These are phyloP conservation scores for Chesias legatella DNA, from an alignment of 2,888 invertebrate genomes.

Conservation along the genomic window DNA sequence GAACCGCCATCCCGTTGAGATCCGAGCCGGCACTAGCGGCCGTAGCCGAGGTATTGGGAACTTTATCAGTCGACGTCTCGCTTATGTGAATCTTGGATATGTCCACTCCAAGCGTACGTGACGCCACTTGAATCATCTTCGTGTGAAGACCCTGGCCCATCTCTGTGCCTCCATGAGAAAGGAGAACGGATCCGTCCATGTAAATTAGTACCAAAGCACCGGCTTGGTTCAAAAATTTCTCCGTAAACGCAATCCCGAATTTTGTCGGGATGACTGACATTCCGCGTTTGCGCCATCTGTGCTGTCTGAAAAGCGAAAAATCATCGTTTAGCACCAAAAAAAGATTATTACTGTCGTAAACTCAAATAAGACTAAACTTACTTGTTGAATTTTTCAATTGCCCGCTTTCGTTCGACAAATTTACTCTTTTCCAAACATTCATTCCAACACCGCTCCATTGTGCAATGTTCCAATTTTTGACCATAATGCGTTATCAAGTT, in stretches of 20 bases:
- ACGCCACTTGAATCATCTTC: constrained; percentile 96
- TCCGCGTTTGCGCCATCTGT: constrained; percentile 93
- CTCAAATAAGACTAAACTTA: constrained; percentile 43
- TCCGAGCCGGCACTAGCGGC: constrained; percentile 95
- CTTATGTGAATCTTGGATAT: constrained; percentile 87
- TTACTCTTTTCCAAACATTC: constrained; percentile 86
- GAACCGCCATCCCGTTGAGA: constrained; percentile 94
- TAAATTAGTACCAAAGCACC: constrained; percentile 95
- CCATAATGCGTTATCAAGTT: constrained; percentile 89
- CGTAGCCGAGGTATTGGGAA: constrained; percentile 94
- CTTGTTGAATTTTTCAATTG: constrained; percentile 87
- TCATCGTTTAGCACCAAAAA: background rate
- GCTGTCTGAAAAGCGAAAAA: constrained; percentile 74
- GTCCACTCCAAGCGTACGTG: constrained; percentile 85
- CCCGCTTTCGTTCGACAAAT: constrained; percentile 78
- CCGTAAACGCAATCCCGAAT: constrained; percentile 91
- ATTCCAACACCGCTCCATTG: constrained; percentile 87
- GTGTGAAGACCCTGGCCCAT: constrained; percentile 98
- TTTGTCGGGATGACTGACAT: constrained; percentile 90
- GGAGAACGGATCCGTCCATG: constrained; percentile 91
- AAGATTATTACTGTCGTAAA: background rate
- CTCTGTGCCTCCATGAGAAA: constrained; percentile 96
- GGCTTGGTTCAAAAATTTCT: constrained; percentile 88
- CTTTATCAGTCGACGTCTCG: constrained; percentile 93
- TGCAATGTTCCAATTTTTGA: constrained; percentile 86